Evolutionary conservation across 2,888 invertebrate genomes (phyloP), one percentile per base, ranked within the genome.

Genomic region (Cordylochernes scorpioides): DNA sequence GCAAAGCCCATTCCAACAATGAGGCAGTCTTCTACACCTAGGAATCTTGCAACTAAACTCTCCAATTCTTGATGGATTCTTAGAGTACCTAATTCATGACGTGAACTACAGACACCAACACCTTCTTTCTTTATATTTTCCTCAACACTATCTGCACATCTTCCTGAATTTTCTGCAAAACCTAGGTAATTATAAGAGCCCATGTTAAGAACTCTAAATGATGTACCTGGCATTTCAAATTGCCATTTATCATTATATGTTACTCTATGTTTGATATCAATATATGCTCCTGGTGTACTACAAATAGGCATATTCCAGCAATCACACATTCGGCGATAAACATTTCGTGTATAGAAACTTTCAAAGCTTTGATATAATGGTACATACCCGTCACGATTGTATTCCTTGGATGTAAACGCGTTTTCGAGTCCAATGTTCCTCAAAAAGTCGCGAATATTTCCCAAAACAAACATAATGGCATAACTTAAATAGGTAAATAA

Each of bases 1-100:
- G 88, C 94, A 57, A 91, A 97, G 5, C 94, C 94, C 94, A 94
- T 94, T 39, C 86, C 86, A 54, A 86, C 80, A 24, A 80, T 75
- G 31, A 91, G 70, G 17, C 88, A 80, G 48, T 77, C 77, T 54
- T 97, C 91, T 0, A 72, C 72, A 3, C 82, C 82, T 19, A 94
- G 60, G 60, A 82, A 97, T 44, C 65, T 60, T 0, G 94, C 84
- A 1, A 78, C 71, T 36, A 75, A 52, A 30, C 57, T 52, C 58
- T 97, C 94, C 32, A 94, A 57, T 47, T 86, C 70, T 1, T 50
- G 44, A 46, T 84, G 88, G 42, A 80, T 59, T 36, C 61, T 57
- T 38, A 64, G 63, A 28, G 63, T 65, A 64, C 82, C 91, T 43
- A 80, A 59, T 58, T 91, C 86, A 35, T 69, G 65, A 30, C 80